Evolutionary conservation across 2,888 invertebrate genomes (phyloP).

Genomic region (Carpatolechia fugitivella): DNA sequence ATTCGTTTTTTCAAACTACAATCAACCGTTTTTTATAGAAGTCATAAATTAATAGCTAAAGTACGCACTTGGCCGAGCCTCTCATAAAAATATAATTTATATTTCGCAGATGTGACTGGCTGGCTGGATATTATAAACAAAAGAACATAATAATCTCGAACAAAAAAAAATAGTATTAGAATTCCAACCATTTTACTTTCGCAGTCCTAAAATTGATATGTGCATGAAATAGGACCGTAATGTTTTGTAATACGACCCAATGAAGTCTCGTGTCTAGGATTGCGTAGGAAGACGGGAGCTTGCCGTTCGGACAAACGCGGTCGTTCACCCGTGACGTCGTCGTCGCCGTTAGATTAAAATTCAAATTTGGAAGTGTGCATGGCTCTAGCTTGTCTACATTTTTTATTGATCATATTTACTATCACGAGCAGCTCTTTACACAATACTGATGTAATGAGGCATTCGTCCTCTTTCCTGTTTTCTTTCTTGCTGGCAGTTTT

Average conservation of each 20-base stretch:
- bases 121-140: neutral
- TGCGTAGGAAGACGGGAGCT: constrained; percentile 40
- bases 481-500: no score
- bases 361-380: constrained; percentile 55
- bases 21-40: neutral
- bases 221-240: constrained; percentile 23
- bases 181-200: constrained; percentile 2
- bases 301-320: constrained; percentile 59
- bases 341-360: constrained; percentile 64
- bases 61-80: neutral
- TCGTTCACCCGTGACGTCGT: constrained; percentile 58
- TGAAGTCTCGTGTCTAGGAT: constrained; percentile 29
- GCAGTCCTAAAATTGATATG: neutral
- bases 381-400: neutral
- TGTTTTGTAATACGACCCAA: constrained; percentile 35
- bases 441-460: no score
- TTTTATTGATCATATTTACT: no score
- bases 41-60: neutral
- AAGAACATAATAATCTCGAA: neutral
- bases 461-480: no score
- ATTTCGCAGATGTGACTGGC: constrained; percentile 13
- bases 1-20: neutral
- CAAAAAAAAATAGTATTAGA: constrained; percentile 7
- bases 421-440: no score
- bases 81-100: constrained; percentile 7